Base-by-base conservation (phyloP, 1,140 invertebrate genomes). In the Bombus balteatus region DNA sequence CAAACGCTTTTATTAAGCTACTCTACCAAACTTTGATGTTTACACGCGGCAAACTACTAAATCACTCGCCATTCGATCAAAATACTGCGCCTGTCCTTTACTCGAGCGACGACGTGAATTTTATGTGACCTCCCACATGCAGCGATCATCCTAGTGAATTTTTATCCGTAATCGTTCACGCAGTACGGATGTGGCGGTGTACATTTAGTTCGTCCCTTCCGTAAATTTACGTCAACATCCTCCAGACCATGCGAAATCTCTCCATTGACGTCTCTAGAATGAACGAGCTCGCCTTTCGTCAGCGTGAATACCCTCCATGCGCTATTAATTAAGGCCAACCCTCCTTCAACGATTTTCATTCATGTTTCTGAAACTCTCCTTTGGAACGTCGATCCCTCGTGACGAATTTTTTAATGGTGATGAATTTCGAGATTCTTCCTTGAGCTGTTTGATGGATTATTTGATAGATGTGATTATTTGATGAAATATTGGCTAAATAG, bases 121-220 rank as follows among this genome's bases (percentile, higher is more conserved):
- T 88, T 85, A 87, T 28, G 81, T 57, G 70, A 86, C 66, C 39
- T 87, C 87, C 75, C 25, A 71, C 47, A 2, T 57, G n/a, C 13
- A 47, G 41, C 68, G 41, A 71, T 84, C n/a, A 65, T 59, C 81
- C 32, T 76, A 70, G 66, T 37, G 71, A 82, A 87, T 86, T 75
- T 75, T 85, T 86, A 84, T 84, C 59, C 85, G 41, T 22, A 73
- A 83, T 75, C 70, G 65, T 77, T 91, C 85, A 90, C 88, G 76
- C 81, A 87, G 5, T 39, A 68, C 88, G 84, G 85, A 91, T 89
- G 88, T 84, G 79, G 70, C 84, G 34, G 37, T 47, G 73, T 59
- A 2, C 59, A 74, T 37, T 65, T 77, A 39, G 22, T 12, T 22
- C 18, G 68, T 39, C 57, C 68, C 43, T 89, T 86, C 71, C 80